Evolutionary conservation across 1,140 invertebrate genomes (phyloP).

Genomic region (Trichoplusia ni): DNA sequence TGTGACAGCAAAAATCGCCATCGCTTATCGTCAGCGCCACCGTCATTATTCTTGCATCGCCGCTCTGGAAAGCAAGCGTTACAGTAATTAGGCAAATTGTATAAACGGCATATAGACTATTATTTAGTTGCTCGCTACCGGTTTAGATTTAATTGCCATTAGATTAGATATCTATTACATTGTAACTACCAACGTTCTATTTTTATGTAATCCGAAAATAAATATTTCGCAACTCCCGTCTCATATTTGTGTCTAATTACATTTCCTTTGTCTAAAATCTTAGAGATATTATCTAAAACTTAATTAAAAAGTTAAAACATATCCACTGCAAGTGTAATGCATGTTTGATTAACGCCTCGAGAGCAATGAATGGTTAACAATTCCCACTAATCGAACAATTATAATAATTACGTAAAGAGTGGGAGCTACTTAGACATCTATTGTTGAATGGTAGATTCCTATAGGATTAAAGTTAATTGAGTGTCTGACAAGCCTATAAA

Average conservation of each 20-base stretch:
- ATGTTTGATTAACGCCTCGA: slow-evolving; percentile 34
- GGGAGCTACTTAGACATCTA: slow-evolving; percentile 34
- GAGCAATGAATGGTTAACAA: slow-evolving; percentile 41
- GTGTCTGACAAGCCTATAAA: slow-evolving; percentile 10
- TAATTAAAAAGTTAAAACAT: neutral
- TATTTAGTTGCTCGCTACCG: slow-evolving; percentile 46
- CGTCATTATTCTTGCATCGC: slow-evolving; percentile 40
- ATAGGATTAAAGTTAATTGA: slow-evolving; percentile 25
- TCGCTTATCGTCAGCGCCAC: neutral
- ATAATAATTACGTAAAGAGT: slow-evolving; percentile 39
- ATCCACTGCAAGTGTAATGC: slow-evolving; percentile 10
- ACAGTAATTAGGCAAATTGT: slow-evolving; percentile 58
- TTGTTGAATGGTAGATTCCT: slow-evolving; percentile 40
- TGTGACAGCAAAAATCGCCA: neutral
- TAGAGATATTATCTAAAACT: neutral
- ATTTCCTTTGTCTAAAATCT: slow-evolving; percentile 29
- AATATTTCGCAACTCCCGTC: slow-evolving; percentile 30
- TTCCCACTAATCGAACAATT: slow-evolving; percentile 45
- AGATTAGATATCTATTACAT: slow-evolving; percentile 43
- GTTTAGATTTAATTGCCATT: slow-evolving; percentile 54
- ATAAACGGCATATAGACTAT: slow-evolving; percentile 51
- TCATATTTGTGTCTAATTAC: slow-evolving; percentile 31
- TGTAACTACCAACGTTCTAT: slow-evolving; percentile 37
- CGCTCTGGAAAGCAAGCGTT: slow-evolving; percentile 46
- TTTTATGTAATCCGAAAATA: slow-evolving; percentile 44